phyloP scores from a whole-genome alignment of 2,797 vertebrate genomes.

The Benthosema pterotum region DNA sequence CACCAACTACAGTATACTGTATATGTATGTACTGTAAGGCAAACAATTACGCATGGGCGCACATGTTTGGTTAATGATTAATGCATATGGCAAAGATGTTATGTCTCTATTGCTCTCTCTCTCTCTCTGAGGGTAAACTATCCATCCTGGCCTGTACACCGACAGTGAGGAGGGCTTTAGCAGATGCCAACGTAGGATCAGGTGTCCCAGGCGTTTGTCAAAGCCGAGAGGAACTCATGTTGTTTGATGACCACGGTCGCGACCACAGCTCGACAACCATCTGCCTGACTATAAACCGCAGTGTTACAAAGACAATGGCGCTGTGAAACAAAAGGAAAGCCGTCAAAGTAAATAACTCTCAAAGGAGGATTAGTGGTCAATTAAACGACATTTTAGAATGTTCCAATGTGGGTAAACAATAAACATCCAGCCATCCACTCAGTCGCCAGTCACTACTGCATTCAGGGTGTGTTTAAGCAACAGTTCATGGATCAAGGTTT shows the following conservation, averaged over 20 bases:
- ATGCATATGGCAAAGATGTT: constrained; percentile 15
- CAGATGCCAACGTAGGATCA: constrained; percentile 42
- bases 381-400: no score
- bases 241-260: constrained; percentile 15
- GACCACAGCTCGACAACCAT: constrained; percentile 37
- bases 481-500: no score
- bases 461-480: no score
- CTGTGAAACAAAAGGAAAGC: no score
- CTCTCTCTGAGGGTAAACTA: constrained; percentile 28
- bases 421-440: no score
- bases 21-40: not conserved
- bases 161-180: constrained; percentile 30
- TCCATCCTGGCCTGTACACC: constrained; percentile 33
- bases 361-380: no score
- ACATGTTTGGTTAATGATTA: constrained; percentile 22
- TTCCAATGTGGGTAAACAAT: no score
- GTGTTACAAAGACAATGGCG: no score
- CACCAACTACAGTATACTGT: no score
- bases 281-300: not conserved
- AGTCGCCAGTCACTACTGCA: no score
- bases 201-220: constrained; percentile 40
- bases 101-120: constrained; percentile 10
- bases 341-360: no score
- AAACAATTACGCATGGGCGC: constrained; percentile 12
- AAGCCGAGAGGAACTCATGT: constrained; percentile 45